Evolutionary conservation across 2,113 vertebrate species (phyloP).

Genomic region (Sardina pilchardus): DNA sequence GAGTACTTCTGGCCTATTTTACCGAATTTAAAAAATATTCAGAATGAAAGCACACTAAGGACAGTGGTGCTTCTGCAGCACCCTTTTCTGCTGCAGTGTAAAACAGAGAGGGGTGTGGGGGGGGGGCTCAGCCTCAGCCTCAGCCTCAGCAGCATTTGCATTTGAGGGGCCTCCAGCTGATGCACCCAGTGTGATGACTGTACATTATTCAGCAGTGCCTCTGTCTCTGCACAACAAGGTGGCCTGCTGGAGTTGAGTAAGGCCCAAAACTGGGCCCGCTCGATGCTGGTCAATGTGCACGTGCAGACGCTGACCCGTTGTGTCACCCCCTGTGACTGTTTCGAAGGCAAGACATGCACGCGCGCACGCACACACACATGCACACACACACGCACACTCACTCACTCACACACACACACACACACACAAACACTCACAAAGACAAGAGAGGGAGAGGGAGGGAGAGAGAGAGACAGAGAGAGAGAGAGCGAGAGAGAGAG

Average conservation of each 20-base stretch:
- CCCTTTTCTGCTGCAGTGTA: neutral
- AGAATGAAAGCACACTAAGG: neutral
- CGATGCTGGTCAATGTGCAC: neutral
- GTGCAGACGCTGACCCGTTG: neutral
- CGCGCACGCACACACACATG: neutral
- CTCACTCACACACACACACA: neutral
- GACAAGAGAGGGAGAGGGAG: neutral
- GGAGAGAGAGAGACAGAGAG: neutral
- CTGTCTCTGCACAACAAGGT: conserved; percentile 42
- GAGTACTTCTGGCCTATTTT: no score
- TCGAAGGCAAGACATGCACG: neutral
- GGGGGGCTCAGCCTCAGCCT: no score
- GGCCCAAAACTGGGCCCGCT: neutral
- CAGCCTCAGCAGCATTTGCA: conserved; percentile 19
- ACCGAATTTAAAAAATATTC: no score
- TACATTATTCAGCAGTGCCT: conserved; percentile 52
- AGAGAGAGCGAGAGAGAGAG: neutral
- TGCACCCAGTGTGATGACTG: conserved; percentile 42
- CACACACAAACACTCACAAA: neutral
- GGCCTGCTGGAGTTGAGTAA: neutral
- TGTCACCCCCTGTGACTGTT: neutral
- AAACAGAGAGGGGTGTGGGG: neutral
- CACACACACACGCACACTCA: neutral
- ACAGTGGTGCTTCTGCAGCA: neutral
- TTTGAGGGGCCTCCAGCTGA: neutral